These are phyloP conservation scores for Xiphophorus maculatus DNA, from an alignment of 2,113 vertebrate genomes.

Conservation along the genomic window DNA sequence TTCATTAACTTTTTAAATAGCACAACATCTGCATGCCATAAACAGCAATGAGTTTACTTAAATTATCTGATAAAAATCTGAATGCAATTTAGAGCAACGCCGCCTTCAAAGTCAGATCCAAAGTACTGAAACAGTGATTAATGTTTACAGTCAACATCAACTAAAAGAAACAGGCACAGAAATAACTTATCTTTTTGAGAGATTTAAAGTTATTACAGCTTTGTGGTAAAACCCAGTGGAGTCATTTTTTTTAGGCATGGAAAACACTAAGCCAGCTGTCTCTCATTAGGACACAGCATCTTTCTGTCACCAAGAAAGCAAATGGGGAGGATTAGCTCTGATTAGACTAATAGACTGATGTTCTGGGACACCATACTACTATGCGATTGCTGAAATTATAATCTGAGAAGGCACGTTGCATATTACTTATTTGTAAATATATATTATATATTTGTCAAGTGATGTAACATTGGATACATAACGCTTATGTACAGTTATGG, in stretches of 20 bases:
- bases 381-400: conserved; percentile 75
- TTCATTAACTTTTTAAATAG: conserved; percentile 52
- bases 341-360: conserved; percentile 77
- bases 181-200: conserved; percentile 70
- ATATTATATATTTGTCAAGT: background rate
- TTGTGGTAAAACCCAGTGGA: conserved; percentile 53
- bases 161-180: conserved; percentile 49
- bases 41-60: conserved; percentile 72
- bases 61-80: conserved; percentile 75
- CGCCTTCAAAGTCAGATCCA: conserved; percentile 60
- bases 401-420: conserved; percentile 69
- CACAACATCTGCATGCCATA: conserved; percentile 57
- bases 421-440: background rate
- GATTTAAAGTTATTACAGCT: conserved; percentile 71
- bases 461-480: background rate
- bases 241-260: conserved; percentile 57
- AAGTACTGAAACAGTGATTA: conserved; percentile 65
- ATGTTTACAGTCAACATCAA: conserved; percentile 55
- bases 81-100: conserved; percentile 63
- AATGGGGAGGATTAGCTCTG: conserved; percentile 79
- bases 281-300: conserved; percentile 83
- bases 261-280: conserved; percentile 76
- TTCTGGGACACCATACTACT: conserved; percentile 68
- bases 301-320: conserved; percentile 80
- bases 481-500: background rate